Percentiles rank a stretch among this genome's conserved stretches.
Conservation (phyloP, 2,888 invertebrate species). For the Julus scandinavius region DNA sequence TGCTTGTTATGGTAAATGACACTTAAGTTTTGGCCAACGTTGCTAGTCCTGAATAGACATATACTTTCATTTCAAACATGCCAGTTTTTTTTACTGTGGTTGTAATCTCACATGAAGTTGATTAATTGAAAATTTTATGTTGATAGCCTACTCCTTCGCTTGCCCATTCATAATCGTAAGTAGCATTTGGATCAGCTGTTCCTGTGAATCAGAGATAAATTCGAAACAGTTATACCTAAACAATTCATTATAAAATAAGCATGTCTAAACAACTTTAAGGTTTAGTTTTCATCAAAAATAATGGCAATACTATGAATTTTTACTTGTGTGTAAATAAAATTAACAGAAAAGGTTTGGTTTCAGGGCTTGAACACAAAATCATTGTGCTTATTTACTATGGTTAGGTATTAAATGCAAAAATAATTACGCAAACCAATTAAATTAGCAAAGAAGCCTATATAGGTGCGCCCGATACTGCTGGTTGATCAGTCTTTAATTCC, state of each 20-base stretch:
- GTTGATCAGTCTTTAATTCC: constrained; percentile 9
- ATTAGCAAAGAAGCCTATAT: constrained; percentile 19
- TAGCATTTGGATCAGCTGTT: constrained; percentile 39
- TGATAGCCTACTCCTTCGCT: not conserved
- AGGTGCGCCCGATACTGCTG: constrained; percentile 47
- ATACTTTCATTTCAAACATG: constrained; percentile 46
- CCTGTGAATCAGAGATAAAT: not conserved
- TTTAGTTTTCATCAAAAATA: too few species aligned
- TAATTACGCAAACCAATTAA: not conserved
- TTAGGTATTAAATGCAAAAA: not conserved
- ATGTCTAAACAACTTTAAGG: too few species aligned
- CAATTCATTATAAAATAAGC: too few species aligned
- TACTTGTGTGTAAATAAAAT: too few species aligned
- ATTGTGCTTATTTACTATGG: not conserved
- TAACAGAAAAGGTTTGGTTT: too few species aligned
- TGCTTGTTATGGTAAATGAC: constrained; percentile 4
- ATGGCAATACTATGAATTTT: too few species aligned
- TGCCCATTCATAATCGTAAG: constrained; percentile 47
- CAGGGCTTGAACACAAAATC: too few species aligned
- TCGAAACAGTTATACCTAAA: too few species aligned
- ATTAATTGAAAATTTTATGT: constrained; percentile 5
- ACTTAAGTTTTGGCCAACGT: constrained; percentile 28
- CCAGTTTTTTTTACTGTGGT: not conserved
- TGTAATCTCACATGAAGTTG: not conserved
- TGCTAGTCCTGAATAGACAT: not conserved